These are phyloP conservation scores for Cryptus viduatorius DNA, from an alignment of 2,888 invertebrate species.

Conservation along the genomic window DNA sequence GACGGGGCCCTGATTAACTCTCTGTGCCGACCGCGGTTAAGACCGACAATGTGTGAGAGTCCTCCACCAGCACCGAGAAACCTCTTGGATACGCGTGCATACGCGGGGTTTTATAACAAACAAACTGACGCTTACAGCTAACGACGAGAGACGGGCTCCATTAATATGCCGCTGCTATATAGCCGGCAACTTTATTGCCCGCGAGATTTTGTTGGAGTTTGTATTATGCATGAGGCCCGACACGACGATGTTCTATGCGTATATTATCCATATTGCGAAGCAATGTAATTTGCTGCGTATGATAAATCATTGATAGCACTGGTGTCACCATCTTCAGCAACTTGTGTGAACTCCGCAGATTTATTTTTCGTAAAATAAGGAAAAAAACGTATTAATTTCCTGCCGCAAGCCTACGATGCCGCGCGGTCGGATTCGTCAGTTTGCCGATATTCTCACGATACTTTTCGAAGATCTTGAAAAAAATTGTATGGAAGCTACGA, in stretches of 20 bases:
- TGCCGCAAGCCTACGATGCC: too few species aligned
- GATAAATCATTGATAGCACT: constrained; percentile 61
- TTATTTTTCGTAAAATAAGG: not conserved
- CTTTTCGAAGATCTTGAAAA: too few species aligned
- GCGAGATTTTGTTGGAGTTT: constrained; percentile 49
- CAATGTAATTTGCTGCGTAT: constrained; percentile 35
- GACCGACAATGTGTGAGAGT: constrained; percentile 59
- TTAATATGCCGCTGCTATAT: constrained; percentile 49
- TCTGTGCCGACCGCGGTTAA: constrained; percentile 27
- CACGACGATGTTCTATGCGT: constrained; percentile 26
- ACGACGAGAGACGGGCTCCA: constrained; percentile 60
- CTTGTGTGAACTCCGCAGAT: constrained; percentile 8
- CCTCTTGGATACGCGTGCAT: constrained; percentile 24
- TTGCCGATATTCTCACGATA: too few species aligned
- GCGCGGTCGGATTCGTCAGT: too few species aligned
- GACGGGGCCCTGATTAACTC: constrained; percentile 75
- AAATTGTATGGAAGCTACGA: too few species aligned
- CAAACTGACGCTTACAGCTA: constrained; percentile 55
- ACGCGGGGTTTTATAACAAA: constrained; percentile 62
- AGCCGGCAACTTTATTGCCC: constrained; percentile 55
- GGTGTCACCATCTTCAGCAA: constrained; percentile 39
- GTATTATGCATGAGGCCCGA: constrained; percentile 35
- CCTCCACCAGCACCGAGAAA: constrained; percentile 20
- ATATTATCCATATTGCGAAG: constrained; percentile 14
- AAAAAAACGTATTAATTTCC: not conserved